Evolutionary conservation across 1,140 invertebrate genomes (phyloP).

Genomic region (Zaprionus gabonicus): DNA sequence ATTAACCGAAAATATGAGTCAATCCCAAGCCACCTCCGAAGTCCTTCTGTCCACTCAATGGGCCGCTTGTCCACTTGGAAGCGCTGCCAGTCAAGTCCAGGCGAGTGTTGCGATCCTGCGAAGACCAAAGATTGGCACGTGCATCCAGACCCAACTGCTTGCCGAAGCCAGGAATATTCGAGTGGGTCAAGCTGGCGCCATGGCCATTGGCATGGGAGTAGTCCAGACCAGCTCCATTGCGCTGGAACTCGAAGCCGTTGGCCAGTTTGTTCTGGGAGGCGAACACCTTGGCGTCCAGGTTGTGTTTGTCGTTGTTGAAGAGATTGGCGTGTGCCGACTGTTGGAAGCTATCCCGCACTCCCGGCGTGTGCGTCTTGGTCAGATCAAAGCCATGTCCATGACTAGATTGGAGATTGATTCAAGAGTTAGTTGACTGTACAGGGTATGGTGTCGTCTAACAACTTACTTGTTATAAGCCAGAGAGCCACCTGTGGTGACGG

Average conservation of each 20-base stretch:
- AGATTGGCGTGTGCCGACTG: slow-evolving; percentile 73
- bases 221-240: slow-evolving; percentile 70
- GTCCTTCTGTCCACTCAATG: slow-evolving; percentile 59
- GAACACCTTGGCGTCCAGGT: slow-evolving; percentile 71
- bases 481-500: slow-evolving; percentile 65
- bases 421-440: background rate
- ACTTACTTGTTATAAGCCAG: slow-evolving; percentile 80
- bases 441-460: background rate
- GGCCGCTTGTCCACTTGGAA: slow-evolving; percentile 72
- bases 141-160: slow-evolving; percentile 65
- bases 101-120: slow-evolving; percentile 71
- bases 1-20: slow-evolving; percentile 67
- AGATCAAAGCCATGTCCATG: slow-evolving; percentile 67
- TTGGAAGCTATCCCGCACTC: slow-evolving; percentile 66
- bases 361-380: slow-evolving; percentile 69
- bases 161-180: slow-evolving; percentile 73
- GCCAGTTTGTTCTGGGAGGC: slow-evolving; percentile 73
- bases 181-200: slow-evolving; percentile 70
- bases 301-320: slow-evolving; percentile 70
- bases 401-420: slow-evolving; percentile 23
- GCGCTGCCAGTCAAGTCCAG: slow-evolving; percentile 65
- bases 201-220: slow-evolving; percentile 74
- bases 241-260: slow-evolving; percentile 73
- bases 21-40: slow-evolving; percentile 67
- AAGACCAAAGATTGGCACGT: slow-evolving; percentile 75